Percentiles rank a stretch among this genome's conserved stretches.
phyloP scores from a whole-genome alignment of 2,888 invertebrate species.

The Parnassius glacialis region DNA sequence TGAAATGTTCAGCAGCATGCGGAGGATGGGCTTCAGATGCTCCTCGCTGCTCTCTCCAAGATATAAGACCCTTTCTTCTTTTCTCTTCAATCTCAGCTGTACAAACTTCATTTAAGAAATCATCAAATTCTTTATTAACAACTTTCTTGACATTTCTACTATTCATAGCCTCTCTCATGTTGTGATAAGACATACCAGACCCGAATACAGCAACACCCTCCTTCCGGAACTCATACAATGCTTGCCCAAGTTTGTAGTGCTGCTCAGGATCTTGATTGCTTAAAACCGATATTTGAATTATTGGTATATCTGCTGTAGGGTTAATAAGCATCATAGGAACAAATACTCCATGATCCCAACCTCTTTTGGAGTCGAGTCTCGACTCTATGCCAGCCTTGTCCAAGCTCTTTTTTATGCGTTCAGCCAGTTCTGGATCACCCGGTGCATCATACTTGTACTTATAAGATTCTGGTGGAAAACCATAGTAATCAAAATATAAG shows the following conservation, averaged over 20 bases:
- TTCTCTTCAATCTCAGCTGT: constrained; percentile 50
- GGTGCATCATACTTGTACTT: constrained; percentile 67
- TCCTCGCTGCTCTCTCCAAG: constrained; percentile 60
- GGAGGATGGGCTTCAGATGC: constrained; percentile 65
- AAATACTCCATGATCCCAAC: constrained; percentile 77
- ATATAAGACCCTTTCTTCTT: constrained; percentile 47
- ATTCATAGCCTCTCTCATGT: constrained; percentile 64
- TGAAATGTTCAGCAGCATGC: constrained; percentile 67
- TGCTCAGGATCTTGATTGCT: constrained; percentile 58
- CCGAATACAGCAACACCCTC: constrained; percentile 68
- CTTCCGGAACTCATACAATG: constrained; percentile 57
- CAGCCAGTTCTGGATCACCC: constrained; percentile 61
- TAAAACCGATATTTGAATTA: constrained; percentile 66
- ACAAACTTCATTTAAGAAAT: constrained; percentile 59
- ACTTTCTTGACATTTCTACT: constrained; percentile 44
- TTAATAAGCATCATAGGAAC: constrained; percentile 75
- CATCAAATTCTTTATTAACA: constrained; percentile 66
- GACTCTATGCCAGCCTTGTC: constrained; percentile 60
- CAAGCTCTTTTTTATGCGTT: constrained; percentile 52
- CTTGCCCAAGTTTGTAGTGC: constrained; percentile 65
- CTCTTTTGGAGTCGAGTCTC: constrained; percentile 61
- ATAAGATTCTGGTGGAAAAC: constrained; percentile 71
- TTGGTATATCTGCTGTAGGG: constrained; percentile 66
- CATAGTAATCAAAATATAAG: constrained; percentile 72
- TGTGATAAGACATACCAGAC: constrained; percentile 74